Evolutionary conservation across 2,113 vertebrate species (phyloP), one percentile per base, ranked within the genome.

Genomic region (Speoplatyrhinus poulsoni): DNA sequence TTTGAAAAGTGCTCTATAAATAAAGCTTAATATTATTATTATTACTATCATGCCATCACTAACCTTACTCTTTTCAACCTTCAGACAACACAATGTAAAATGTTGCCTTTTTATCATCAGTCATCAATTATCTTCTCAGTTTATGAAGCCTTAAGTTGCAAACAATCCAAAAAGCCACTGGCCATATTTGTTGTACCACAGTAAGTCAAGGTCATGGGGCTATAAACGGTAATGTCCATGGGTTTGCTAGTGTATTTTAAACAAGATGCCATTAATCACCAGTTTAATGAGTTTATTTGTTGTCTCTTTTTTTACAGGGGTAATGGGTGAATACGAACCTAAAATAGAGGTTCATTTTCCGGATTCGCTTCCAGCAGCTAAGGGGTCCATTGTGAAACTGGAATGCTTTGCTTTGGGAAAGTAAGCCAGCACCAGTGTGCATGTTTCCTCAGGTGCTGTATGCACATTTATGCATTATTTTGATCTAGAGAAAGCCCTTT

Each of bases 331-430:
- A 90, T 99, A 99, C 6, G 97, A 99, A 87, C 97, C 97, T 57
- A 99, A 98, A 93, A 98, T 99, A 91, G 97, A 99, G 93, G 94
- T 99, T 84, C 95, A 97, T 89, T 98, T 98, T 87, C 93, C 95
- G 3, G 96, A 98, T 87, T 94, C 91, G 0, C 90, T 98, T 63
- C 96, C 95, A 64, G 95, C 95, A 78, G 95, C 96, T 4, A 97
- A 96, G 82, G 97, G 96, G 69, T 95, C 96, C 0, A 91, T 93
- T 33, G 94, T 98, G 81, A 96, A 88, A 83, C 91, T 99, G 53
- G 97, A 99, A 81, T 99, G 97, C 76, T 99, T 98, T 68, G 96
- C 96, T 9, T 86, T 99, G 32, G 97, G 97, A 92, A 99, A 99
- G 97, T 99, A 93, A 96, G 97, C 95, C 66, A 48, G 9, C 50